Evolutionary conservation across 2,797 vertebrate species (phyloP), one percentile per base, ranked within the genome.

Genomic region (Meriones psammophilus): DNA sequence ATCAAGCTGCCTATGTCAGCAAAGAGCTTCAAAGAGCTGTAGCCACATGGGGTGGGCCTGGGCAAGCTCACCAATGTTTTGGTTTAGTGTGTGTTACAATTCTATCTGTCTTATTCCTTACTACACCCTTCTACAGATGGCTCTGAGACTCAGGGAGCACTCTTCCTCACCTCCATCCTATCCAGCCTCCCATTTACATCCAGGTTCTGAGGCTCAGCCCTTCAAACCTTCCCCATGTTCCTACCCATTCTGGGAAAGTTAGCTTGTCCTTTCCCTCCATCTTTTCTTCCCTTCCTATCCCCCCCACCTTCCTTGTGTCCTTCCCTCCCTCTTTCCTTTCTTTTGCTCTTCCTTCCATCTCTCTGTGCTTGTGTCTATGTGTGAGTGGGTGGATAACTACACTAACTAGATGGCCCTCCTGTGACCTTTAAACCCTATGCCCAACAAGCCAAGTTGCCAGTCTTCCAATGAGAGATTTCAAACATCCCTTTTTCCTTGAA

Each of bases 391-490:
- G 0, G 64, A 8, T 78, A 79, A 68, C 85, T 80, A 54, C 73
- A 85, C 64, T 66, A 33, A 71, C 1, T 73, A 54, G 3, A 14
- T 9, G 14, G 7, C 24, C 66, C 39, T 83, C 54, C 89, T 22
- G 36, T n/a, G 84, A 83, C 22, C 28, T 64, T 71, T 69, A 60
- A 94, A 69, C 12, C 58, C 50, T 73, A 30, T 10, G 33, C 26
- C 76, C 33, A 64, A 24, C 42, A 42, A n/a, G 54, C 83, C 74
- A 54, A 14, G 12, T 71, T 96, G 71, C 42, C 73, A 92, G 42
- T 79, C 85, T 89, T 83, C 60, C 56, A 78, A 33, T 36, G 33
- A 66, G 88, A 88, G 64, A 89, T 36, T 85, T 94, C 79, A 58
- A 64, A 89, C 42, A 68, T 46, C 12, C 9, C 36, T 50, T 66